Evolutionary conservation across 1,140 invertebrate genomes (phyloP).

Genomic region (Dinoponera quadriceps): DNA sequence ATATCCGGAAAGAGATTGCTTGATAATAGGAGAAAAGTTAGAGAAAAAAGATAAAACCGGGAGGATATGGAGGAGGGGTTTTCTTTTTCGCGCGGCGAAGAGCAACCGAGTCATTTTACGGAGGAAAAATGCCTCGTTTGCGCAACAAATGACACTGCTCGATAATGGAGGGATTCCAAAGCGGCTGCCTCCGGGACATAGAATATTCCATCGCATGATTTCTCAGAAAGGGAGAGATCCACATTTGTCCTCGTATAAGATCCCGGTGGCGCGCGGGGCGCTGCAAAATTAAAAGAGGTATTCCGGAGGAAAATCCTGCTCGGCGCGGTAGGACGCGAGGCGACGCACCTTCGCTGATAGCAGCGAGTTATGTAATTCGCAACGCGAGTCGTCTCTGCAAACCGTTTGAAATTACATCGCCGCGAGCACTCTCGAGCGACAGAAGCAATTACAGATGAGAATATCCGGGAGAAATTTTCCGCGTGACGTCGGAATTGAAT

Average conservation of each 20-base stretch:
- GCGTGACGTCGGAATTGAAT: too few species aligned
- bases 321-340: too few species aligned
- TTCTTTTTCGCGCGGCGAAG: neutral
- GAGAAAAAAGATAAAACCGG: neutral
- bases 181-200: constrained; percentile 15
- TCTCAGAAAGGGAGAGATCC: neutral
- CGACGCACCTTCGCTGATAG: neutral
- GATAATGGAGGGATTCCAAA: constrained; percentile 38
- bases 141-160: constrained; percentile 39
- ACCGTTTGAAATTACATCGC: too few species aligned
- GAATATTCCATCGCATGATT: constrained; percentile 38
- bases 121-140: constrained; percentile 26
- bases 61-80: neutral
- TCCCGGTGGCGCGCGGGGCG: constrained; percentile 1
- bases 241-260: constrained; percentile 27
- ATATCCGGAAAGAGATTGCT: too few species aligned
- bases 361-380: too few species aligned
- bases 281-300: constrained; percentile 1
- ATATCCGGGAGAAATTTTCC: too few species aligned
- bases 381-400: too few species aligned
- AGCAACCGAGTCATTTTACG: neutral
- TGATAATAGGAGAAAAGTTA: neutral
- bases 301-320: neutral
- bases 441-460: too few species aligned
- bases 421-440: too few species aligned